Conservation (phyloP, 2,797 vertebrate genomes). For the Oophaga sylvatica region DNA sequence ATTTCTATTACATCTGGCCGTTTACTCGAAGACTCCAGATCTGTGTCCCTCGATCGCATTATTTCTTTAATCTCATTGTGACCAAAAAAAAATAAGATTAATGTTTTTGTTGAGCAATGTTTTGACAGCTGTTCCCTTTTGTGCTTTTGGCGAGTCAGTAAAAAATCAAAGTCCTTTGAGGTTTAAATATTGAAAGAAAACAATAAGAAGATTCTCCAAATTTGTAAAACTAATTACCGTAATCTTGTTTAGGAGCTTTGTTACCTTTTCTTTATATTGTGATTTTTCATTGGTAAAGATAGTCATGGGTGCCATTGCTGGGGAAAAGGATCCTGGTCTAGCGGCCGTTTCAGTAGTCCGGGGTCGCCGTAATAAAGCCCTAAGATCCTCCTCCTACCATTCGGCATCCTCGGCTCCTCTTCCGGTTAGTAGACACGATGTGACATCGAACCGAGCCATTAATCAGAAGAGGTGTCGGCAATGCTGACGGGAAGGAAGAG, state of each 20-base stretch:
- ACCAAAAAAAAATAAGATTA: background rate
- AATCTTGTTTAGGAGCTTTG: background rate
- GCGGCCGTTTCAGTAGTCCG: no score
- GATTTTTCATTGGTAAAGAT: background rate
- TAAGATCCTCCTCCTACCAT: no score
- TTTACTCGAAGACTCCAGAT: background rate
- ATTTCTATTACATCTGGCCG: background rate
- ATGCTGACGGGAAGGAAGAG: no score
- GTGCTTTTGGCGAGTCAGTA: conserved; percentile 12
- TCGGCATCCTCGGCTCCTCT: no score
- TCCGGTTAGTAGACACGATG: no score
- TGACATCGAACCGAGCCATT: no score
- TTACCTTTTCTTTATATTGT: background rate
- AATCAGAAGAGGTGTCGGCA: no score
- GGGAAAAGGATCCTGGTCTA: no score
- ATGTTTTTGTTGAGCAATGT: conserved; percentile 23
- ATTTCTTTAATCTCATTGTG: background rate
- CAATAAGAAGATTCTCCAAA: conserved; percentile 10
- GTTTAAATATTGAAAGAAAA: conserved; percentile 13
- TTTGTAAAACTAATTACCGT: conserved; percentile 31
- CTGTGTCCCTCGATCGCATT: background rate
- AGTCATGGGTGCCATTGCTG: background rate
- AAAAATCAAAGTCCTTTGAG: background rate
- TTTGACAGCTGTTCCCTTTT: conserved; percentile 37
- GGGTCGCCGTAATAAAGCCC: no score